Conservation (phyloP, 2,113 vertebrate species). For the Murina feae region DNA sequence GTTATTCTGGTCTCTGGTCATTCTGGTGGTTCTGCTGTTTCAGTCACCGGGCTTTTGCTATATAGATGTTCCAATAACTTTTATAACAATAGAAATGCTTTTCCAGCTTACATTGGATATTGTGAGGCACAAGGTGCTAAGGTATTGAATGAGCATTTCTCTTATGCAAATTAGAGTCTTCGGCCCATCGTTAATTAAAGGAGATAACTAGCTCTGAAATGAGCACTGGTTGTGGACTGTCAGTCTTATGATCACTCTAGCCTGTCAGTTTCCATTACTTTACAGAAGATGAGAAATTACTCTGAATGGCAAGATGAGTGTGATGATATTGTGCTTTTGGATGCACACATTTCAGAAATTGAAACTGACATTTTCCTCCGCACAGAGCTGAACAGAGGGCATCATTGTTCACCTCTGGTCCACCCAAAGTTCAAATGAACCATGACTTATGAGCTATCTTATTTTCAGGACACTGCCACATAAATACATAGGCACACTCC, state of each 20-base stretch:
- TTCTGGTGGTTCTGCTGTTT: no score
- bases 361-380: constrained; percentile 69
- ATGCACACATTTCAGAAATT: constrained; percentile 59
- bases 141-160: not conserved
- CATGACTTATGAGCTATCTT: constrained; percentile 22
- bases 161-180: not conserved
- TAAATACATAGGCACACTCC: not conserved
- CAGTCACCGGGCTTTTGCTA: no score
- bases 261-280: constrained; percentile 59
- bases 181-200: constrained; percentile 2
- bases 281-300: constrained; percentile 52
- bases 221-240: not conserved
- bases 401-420: constrained; percentile 46
- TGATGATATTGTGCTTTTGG: constrained; percentile 24
- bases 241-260: not conserved
- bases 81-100: not conserved
- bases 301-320: constrained; percentile 65
- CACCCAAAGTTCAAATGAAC: constrained; percentile 33
- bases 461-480: not conserved
- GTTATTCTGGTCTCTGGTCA: no score
- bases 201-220: not conserved
- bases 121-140: not conserved
- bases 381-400: constrained; percentile 29
- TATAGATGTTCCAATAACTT: not conserved
- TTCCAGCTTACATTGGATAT: not conserved